Conservation (phyloP, 2,888 invertebrate species). For the Himalopsyche tibetana region DNA sequence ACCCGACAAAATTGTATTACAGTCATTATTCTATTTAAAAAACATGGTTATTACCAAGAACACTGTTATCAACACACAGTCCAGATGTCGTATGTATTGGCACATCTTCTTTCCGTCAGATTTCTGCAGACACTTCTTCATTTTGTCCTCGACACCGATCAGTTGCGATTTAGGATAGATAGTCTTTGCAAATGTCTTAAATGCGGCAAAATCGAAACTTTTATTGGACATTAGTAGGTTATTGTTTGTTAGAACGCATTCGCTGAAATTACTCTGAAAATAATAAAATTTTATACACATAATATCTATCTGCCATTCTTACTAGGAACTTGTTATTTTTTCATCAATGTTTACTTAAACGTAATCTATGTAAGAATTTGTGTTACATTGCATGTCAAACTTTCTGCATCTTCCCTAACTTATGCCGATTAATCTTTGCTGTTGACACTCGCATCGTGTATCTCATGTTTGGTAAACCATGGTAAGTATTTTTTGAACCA, state of each 20-base stretch:
- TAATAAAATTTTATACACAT: neutral
- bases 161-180: neutral
- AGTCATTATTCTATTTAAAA: neutral
- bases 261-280: constrained; percentile 55
- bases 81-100: neutral
- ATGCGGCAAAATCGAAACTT: constrained; percentile 36
- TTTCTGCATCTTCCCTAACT: neutral
- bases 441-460: neutral
- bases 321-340: neutral
- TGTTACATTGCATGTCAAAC: neutral
- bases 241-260: constrained; percentile 44
- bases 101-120: neutral
- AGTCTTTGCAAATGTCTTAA: constrained; percentile 4
- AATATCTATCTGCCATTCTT: neutral
- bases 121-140: constrained; percentile 21
- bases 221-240: constrained; percentile 39
- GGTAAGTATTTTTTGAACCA: no score
- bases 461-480: no score
- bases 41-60: neutral
- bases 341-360: neutral
- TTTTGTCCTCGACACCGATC: neutral
- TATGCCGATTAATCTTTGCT: neutral
- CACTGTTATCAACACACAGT: neutral
- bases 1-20: no score
- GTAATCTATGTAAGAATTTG: neutral